Percentiles rank a stretch among this genome's conserved stretches.
These are phyloP conservation scores for Patella ulyssiponensis DNA, from an alignment of 2,888 invertebrate species.

Conservation along the genomic window DNA sequence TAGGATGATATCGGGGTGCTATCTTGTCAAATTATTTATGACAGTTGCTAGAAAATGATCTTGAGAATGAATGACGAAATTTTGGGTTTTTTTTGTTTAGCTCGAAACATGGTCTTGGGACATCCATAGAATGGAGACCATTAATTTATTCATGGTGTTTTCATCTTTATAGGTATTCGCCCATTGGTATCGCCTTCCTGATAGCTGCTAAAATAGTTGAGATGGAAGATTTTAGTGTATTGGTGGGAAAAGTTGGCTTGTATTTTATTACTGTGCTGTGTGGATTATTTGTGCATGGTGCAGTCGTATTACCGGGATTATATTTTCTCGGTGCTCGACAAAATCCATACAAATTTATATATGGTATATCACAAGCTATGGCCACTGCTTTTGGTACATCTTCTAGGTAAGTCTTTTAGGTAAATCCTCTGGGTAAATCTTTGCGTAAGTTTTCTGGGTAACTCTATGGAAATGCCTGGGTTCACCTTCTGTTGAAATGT, in stretches of 20 bases:
- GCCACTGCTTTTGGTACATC: slow-evolving; percentile 97
- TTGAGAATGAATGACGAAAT: no score
- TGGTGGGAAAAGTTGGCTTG: slow-evolving; percentile 88
- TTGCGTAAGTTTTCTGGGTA: no score
- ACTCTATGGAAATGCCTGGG: no score
- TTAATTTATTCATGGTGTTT: neutral
- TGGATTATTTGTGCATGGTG: slow-evolving; percentile 91
- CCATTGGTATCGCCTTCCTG: slow-evolving; percentile 65
- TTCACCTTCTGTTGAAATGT: no score
- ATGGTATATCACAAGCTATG: slow-evolving; percentile 77
- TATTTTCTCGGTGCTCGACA: slow-evolving; percentile 77
- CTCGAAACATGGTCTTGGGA: no score
- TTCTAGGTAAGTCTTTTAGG: slow-evolving; percentile 82
- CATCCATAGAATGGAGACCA: no score
- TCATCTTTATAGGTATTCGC: slow-evolving; percentile 61
- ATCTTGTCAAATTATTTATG: no score
- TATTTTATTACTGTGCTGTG: slow-evolving; percentile 89
- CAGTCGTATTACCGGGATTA: slow-evolving; percentile 88
- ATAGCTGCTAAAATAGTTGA: slow-evolving; percentile 91
- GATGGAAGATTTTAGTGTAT: slow-evolving; percentile 86
- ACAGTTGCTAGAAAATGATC: no score
- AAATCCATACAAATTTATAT: slow-evolving; percentile 67
- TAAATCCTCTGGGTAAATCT: no score
- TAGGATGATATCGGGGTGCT: no score
- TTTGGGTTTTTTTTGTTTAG: no score